Conservation (phyloP, 2,888 invertebrate species). For the Glaucopsyche alexis region DNA sequence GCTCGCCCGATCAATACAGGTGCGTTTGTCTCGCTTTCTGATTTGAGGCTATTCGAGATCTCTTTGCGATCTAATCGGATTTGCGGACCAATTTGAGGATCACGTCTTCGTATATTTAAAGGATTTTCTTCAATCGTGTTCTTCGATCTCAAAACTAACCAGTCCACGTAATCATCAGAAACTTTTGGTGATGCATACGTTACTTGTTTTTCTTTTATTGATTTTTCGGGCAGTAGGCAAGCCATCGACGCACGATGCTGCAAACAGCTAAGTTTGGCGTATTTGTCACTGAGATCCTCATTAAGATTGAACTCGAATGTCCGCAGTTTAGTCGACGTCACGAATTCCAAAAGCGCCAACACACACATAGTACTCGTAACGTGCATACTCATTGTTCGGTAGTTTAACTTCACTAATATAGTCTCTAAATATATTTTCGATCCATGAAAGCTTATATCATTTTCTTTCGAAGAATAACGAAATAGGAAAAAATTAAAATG, state of each 20-base stretch:
- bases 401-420: constrained; percentile 1
- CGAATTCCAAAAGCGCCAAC: background rate
- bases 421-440: background rate
- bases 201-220: background rate
- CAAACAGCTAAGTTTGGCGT: background rate
- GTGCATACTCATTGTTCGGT: background rate
- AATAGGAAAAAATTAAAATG: background rate
- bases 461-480: background rate
- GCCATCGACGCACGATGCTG: background rate
- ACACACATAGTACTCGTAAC: background rate
- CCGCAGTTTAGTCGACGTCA: background rate
- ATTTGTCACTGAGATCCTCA: background rate
- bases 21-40: background rate
- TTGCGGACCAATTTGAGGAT: too few species aligned
- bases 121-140: background rate
- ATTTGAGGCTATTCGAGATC: background rate
- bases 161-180: constrained; percentile 41
- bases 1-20: background rate
- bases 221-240: background rate
- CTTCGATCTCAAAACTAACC: constrained; percentile 32
- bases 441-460: background rate
- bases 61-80: too few species aligned
- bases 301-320: background rate
- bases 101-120: background rate
- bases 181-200: background rate